Conservation (phyloP, 92 coral and sea anemone genomes). For the Palythoa heliodiscus region DNA sequence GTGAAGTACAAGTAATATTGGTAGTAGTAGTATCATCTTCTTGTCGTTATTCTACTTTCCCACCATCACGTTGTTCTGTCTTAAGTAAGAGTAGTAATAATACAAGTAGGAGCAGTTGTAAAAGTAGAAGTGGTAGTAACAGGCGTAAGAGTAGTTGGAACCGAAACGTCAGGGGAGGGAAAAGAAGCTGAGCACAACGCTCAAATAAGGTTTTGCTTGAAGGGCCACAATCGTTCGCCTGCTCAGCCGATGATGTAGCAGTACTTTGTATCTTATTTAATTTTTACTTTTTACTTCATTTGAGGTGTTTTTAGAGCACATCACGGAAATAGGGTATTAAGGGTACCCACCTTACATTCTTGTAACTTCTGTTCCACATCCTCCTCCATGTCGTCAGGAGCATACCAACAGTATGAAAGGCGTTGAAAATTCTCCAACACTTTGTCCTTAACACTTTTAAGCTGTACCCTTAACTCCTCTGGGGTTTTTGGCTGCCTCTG, state of each 20-base stretch:
- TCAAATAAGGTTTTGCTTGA: too few species aligned
- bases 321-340: background rate
- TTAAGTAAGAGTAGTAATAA: too few species aligned
- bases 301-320: too few species aligned
- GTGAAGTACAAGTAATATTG: background rate
- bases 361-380: conserved; percentile 83
- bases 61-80: too few species aligned
- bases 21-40: background rate
- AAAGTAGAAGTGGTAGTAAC: too few species aligned
- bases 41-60: too few species aligned
- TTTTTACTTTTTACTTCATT: background rate
- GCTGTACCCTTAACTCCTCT: conserved; percentile 73
- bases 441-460: conserved; percentile 82
- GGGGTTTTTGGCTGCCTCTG: conserved; percentile 64
- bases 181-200: too few species aligned
- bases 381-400: conserved; percentile 81
- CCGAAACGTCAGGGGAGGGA: too few species aligned
- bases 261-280: background rate
- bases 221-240: too few species aligned
- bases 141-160: too few species aligned
- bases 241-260: too few species aligned
- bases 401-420: conserved; percentile 76
- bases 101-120: too few species aligned
- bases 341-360: conserved; percentile 73
- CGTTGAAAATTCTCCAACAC: conserved; percentile 70